These are phyloP conservation scores for Periophthalmus magnuspinnatus DNA, from an alignment of 2,797 vertebrate species.

Conservation along the genomic window DNA sequence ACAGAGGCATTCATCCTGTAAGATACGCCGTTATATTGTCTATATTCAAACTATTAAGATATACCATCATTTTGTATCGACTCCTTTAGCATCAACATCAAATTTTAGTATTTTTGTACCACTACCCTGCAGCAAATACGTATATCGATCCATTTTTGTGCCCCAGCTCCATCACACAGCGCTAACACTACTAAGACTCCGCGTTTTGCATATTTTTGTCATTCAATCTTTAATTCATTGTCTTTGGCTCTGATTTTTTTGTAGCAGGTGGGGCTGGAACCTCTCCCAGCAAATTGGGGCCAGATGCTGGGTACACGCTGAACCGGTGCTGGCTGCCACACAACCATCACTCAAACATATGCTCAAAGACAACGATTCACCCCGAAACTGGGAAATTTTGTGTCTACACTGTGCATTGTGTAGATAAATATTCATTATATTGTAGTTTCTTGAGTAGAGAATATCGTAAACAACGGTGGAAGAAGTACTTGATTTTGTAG, in stretches of 20 bases:
- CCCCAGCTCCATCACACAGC: not conserved
- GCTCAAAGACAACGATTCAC: not conserved
- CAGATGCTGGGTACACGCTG: not conserved
- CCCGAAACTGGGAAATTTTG: too few species aligned
- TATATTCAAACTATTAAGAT: too few species aligned
- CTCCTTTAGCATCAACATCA: too few species aligned
- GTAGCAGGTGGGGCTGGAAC: conserved; percentile 9
- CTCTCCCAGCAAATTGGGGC: not conserved
- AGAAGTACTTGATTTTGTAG: too few species aligned
- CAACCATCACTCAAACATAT: not conserved
- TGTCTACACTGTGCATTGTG: not conserved
- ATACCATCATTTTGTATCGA: too few species aligned
- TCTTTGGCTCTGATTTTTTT: not conserved
- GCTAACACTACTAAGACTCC: not conserved
- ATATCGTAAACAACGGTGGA: not conserved
- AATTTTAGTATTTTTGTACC: too few species aligned
- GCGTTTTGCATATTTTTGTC: not conserved
- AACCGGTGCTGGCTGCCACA: not conserved
- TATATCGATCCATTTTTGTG: conserved; percentile 22
- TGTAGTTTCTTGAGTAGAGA: not conserved
- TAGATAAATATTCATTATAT: not conserved
- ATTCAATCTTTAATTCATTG: not conserved
- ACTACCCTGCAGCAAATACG: too few species aligned
- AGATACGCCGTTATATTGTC: too few species aligned
- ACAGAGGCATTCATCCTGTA: too few species aligned